phyloP scores from a whole-genome alignment of 2,888 invertebrate genomes.

The Phanerotoma sp. region DNA sequence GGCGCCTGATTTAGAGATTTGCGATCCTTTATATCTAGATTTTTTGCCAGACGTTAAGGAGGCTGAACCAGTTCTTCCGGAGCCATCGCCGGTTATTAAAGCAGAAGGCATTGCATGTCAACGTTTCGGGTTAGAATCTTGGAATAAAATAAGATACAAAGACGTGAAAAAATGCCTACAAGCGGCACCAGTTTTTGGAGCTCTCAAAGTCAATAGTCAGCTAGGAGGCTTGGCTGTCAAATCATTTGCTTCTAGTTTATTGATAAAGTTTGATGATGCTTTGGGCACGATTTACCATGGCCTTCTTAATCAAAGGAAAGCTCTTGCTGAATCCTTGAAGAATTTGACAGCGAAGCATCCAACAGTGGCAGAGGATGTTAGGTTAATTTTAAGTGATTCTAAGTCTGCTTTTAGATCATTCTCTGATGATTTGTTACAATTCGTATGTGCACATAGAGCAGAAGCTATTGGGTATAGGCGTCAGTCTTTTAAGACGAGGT shows the following conservation, averaged over 20 bases:
- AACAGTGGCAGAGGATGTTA: neutral
- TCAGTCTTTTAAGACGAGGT: constrained; percentile 7
- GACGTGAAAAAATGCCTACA: neutral
- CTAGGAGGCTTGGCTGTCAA: neutral
- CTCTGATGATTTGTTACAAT: neutral
- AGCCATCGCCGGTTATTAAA: neutral
- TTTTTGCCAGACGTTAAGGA: neutral
- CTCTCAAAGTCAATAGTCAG: neutral
- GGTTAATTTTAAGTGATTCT: neutral
- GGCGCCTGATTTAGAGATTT: too few relatives aligned
- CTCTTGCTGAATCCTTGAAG: neutral
- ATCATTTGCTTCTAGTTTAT: neutral
- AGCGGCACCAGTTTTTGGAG: neutral
- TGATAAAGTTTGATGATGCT: neutral
- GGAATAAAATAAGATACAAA: neutral
- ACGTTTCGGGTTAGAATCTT: neutral
- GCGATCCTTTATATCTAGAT: too few relatives aligned
- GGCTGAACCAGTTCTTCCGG: too few relatives aligned
- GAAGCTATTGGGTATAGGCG: constrained; percentile 13
- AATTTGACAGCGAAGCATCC: neutral
- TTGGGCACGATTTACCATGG: neutral
- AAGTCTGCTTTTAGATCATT: neutral
- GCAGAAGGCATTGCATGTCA: neutral
- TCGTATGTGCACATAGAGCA: constrained; percentile 5
- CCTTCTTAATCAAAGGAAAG: neutral